Conservation (phyloP, 2,113 vertebrate species). For the Pantherophis guttatus region DNA sequence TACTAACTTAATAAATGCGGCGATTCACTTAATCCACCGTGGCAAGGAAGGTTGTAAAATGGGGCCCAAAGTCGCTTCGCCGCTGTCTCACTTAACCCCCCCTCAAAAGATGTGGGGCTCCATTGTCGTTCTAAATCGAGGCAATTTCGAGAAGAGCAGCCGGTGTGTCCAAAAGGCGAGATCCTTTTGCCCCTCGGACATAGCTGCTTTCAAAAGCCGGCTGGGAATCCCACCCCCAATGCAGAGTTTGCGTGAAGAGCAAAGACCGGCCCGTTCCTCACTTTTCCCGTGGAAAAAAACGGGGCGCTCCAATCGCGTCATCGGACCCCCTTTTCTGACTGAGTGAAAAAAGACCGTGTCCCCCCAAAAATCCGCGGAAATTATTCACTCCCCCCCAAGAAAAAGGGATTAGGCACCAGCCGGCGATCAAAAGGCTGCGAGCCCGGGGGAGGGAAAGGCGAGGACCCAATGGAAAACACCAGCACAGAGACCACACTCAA, state of each 20-base stretch:
- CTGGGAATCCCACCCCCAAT: too few relatives aligned
- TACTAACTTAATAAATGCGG: too few relatives aligned
- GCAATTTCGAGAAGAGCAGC: not conserved
- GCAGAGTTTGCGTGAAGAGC: too few relatives aligned
- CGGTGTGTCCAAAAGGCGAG: not conserved
- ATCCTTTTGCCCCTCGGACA: not conserved
- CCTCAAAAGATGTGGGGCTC: too few relatives aligned
- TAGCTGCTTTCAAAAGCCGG: not conserved
- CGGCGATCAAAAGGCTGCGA: not conserved
- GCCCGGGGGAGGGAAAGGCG: not conserved
- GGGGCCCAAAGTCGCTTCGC: too few relatives aligned
- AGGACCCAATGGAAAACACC: not conserved
- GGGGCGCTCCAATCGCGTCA: not conserved
- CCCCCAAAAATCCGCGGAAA: too few relatives aligned
- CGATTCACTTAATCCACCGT: too few relatives aligned
- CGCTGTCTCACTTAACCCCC: too few relatives aligned
- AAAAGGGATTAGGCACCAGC: too few relatives aligned
- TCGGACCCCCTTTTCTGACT: not conserved
- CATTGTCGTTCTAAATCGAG: too few relatives aligned
- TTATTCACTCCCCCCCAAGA: too few relatives aligned
- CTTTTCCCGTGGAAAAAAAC: not conserved
- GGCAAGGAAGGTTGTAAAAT: too few relatives aligned
- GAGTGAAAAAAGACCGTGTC: not conserved
- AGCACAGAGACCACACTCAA: conserved; percentile 1
- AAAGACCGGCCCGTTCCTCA: not conserved